These are phyloP conservation scores for Myotis pilosus DNA, from an alignment of 2,797 vertebrate species.

Conservation along the genomic window DNA sequence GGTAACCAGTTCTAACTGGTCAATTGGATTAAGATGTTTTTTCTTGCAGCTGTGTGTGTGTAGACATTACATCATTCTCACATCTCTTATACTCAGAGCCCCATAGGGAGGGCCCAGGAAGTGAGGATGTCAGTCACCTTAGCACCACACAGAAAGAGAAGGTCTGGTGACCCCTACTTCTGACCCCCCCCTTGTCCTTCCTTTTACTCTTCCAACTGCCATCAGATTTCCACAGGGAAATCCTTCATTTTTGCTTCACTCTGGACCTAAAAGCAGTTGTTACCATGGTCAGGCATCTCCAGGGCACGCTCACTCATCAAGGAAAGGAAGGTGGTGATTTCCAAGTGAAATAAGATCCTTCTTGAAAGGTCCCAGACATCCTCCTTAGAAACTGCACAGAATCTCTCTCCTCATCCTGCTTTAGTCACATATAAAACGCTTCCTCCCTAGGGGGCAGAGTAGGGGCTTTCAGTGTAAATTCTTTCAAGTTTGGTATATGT, in stretches of 20 bases:
- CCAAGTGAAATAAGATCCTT: neutral
- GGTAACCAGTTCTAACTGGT: neutral
- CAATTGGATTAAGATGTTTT: neutral
- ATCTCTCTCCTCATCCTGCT: neutral
- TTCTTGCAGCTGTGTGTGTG: neutral
- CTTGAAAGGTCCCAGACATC: neutral
- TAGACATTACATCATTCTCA: constrained; percentile 18
- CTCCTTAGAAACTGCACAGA: neutral
- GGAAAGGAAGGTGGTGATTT: neutral
- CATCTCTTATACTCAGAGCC: neutral
- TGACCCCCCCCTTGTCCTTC: neutral
- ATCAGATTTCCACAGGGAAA: neutral
- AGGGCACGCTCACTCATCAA: neutral
- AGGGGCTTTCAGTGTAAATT: neutral
- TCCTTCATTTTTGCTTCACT: neutral
- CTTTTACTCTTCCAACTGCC: neutral
- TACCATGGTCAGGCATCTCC: neutral
- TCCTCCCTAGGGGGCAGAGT: neutral
- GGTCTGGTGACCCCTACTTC: neutral
- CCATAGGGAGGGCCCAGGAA: neutral
- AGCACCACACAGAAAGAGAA: neutral
- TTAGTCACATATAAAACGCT: neutral
- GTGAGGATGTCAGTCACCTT: neutral
- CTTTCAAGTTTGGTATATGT: neutral
- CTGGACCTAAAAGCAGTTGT: neutral